Conservation (phyloP, 2,888 invertebrate genomes). For the Leptinotarsa rubiginosa region DNA sequence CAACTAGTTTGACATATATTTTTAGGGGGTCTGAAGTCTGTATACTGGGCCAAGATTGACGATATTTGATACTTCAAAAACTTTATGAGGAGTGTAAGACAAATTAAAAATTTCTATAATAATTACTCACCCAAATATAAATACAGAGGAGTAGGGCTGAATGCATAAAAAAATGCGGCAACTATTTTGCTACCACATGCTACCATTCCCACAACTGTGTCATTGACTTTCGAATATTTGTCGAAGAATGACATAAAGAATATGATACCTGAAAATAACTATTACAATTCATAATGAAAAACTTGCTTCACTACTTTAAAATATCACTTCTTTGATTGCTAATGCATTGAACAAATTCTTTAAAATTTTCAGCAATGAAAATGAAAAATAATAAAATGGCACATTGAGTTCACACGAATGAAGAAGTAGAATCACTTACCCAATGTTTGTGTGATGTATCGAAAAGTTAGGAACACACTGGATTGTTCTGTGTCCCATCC, state of each 20-base stretch:
- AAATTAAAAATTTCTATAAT: too few species aligned
- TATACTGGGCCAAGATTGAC: too few species aligned
- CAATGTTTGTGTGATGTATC: conserved; percentile 69
- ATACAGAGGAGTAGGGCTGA: conserved; percentile 56
- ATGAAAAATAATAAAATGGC: too few species aligned
- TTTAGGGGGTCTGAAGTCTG: too few species aligned
- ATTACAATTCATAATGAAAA: too few species aligned
- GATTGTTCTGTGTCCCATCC: conserved; percentile 72
- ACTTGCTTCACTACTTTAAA: too few species aligned
- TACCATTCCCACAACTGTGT: conserved; percentile 60
- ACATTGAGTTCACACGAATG: too few species aligned
- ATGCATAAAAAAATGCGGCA: conserved; percentile 60
- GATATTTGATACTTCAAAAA: too few species aligned
- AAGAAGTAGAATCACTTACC: conserved; percentile 62
- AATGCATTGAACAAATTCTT: too few species aligned
- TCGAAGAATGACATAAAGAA: conserved; percentile 59
- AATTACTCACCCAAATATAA: conserved; percentile 61
- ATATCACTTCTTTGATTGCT: not conserved
- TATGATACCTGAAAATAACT: conserved; percentile 53
- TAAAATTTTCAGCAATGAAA: too few species aligned
- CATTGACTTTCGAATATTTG: conserved; percentile 58
- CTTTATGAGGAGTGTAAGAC: too few species aligned
- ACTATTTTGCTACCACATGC: conserved; percentile 62
- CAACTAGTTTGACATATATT: too few species aligned
- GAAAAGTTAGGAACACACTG: conserved; percentile 71